Evolutionary conservation across 2,888 invertebrate species (phyloP), one percentile per base, ranked within the genome.

Genomic region (Rhodophaea formosa): DNA sequence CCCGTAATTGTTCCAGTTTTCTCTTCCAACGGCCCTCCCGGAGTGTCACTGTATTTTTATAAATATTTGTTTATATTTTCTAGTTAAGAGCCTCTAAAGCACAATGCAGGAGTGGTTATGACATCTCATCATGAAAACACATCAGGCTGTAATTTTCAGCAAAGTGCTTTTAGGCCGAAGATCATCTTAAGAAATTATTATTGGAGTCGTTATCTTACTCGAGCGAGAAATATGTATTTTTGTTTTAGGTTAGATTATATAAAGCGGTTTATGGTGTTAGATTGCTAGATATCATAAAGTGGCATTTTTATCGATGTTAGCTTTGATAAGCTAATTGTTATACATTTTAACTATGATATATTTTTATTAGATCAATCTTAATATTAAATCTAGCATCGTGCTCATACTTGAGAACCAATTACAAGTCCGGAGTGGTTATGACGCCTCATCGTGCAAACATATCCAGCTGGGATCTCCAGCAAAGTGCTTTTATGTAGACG

Each of bases 151-250:
- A 84, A 86, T 84, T 86, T 78, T 71, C 73, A 69, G 72, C 67
- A 77, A 23, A 86, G 82, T 79, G 85, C 82, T 80, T 82, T 81
- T 77, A 80, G 74, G 71, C 68, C 73, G 72, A 80, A 84, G 81
- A 82, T 80, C 81, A 80, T 80, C 81, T 83, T 81, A 80, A 80
- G 77, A 82, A 84, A 81, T n/a, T 78, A 75, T 74, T 75, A 80
- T 75, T 67, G 65, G 70, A 67, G 1, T 5, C 39, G 39, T 51
- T n/a, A 8, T 17, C 12, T 56, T 10, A 32, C 23, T 42, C 3
- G n/a, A 2, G 32, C 29, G 43, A 42, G 46, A 30, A 54, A 16
- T 15, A 5, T 14, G 32, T 15, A 10, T 35, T 32, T 32, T 7
- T 16, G 16, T 7, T 44, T n/a, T n/a, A n/a, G n/a, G n/a, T n/a